These are phyloP conservation scores for Salvelinus namaycush DNA, from an alignment of 2,113 vertebrate genomes.

Conservation along the genomic window DNA sequence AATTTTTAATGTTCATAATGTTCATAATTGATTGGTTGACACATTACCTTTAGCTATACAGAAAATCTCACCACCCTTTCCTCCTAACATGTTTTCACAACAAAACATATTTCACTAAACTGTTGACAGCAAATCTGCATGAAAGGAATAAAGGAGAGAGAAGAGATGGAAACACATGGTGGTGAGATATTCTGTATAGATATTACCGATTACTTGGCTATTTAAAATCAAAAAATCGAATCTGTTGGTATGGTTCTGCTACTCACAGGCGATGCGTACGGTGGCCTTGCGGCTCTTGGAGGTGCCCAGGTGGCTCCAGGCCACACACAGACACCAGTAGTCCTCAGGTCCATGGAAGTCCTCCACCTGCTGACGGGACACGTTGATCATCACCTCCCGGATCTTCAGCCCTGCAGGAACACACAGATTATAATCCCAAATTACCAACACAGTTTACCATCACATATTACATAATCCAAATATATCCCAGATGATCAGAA, in stretches of 20 bases:
- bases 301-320: constrained; percentile 94
- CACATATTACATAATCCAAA: not conserved
- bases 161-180: no score
- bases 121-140: no score
- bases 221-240: no score
- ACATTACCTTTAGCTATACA: no score
- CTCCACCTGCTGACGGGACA: constrained; percentile 95
- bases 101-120: no score
- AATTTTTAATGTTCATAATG: no score
- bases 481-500: not conserved
- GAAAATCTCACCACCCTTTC: no score
- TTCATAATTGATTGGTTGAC: no score
- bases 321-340: constrained; percentile 96
- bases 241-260: not conserved
- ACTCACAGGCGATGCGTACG: constrained; percentile 95
- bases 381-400: constrained; percentile 93
- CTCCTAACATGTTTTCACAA: no score
- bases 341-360: constrained; percentile 95
- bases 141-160: no score
- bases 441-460: not conserved
- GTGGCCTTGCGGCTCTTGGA: constrained; percentile 95
- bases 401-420: constrained; percentile 83
- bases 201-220: no score
- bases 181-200: no score
- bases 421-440: not conserved